Conservation (phyloP, 1,140 invertebrate species). For the Drosophila repleta region DNA sequence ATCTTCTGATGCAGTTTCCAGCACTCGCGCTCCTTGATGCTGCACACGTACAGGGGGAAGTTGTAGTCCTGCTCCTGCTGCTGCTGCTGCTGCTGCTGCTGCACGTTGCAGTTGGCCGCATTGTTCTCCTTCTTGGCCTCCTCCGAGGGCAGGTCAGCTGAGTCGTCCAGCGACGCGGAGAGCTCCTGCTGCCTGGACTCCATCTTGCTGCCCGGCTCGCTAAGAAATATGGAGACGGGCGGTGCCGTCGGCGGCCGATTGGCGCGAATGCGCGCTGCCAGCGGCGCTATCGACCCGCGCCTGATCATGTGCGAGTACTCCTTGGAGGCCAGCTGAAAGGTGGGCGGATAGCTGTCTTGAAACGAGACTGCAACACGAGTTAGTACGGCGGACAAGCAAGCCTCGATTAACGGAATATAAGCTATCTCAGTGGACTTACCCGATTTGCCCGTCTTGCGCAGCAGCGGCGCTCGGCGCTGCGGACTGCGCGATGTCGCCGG, state of each 20-base stretch:
- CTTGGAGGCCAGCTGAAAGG: conserved; percentile 75
- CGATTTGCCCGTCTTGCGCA: conserved; percentile 83
- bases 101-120: conserved; percentile 63
- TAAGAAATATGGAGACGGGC: conserved; percentile 78
- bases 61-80: conserved; percentile 61
- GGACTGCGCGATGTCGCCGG: conserved; percentile 44
- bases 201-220: conserved; percentile 41
- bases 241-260: conserved; percentile 82
- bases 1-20: conserved; percentile 89
- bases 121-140: conserved; percentile 77
- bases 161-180: not conserved
- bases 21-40: conserved; percentile 87
- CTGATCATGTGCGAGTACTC: conserved; percentile 82
- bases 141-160: conserved; percentile 23
- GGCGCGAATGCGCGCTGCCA: conserved; percentile 75
- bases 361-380: conserved; percentile 81
- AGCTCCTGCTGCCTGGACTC: conserved; percentile 23
- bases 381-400: conserved; percentile 27
- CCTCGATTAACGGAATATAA: no score
- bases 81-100: conserved; percentile 21
- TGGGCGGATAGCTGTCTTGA: conserved; percentile 82
- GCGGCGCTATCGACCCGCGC: conserved; percentile 77
- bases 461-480: conserved; percentile 60
- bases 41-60: conserved; percentile 78
- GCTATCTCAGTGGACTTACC: conserved; percentile 58